Evolutionary conservation across 2,113 vertebrate genomes (phyloP).

Genomic region (Onychostoma macrolepis): DNA sequence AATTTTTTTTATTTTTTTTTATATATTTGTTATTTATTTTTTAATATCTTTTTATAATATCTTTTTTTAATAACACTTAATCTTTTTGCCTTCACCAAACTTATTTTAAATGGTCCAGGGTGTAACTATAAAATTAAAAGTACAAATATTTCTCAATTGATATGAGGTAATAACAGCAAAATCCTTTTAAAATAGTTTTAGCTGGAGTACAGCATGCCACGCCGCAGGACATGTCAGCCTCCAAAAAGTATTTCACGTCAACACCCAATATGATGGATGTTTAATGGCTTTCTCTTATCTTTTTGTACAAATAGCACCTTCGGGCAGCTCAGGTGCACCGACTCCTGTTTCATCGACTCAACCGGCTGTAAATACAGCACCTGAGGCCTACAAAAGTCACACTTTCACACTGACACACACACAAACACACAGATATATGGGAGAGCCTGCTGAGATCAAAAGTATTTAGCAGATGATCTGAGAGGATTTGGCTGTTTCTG

Average conservation of each 20-base stretch:
- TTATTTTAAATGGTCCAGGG: background rate
- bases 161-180: background rate
- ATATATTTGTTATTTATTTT: too few relatives aligned
- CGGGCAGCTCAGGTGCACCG: slow-evolving; percentile 86
- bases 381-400: slow-evolving; percentile 70
- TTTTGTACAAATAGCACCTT: slow-evolving; percentile 81
- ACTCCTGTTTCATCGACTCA: slow-evolving; percentile 89
- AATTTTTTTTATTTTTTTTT: too few relatives aligned
- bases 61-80: background rate
- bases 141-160: background rate
- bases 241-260: background rate
- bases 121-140: background rate
- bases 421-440: background rate
- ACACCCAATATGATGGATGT: background rate
- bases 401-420: background rate
- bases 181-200: background rate
- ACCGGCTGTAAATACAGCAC: slow-evolving; percentile 95
- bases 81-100: background rate
- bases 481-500: slow-evolving; percentile 3
- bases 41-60: too few relatives aligned
- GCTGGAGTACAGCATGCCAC: background rate
- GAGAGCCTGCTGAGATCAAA: slow-evolving; percentile 25
- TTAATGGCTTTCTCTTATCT: background rate
- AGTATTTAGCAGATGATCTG: background rate
- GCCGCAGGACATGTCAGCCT: background rate